Evolutionary conservation across 2,888 invertebrate genomes (phyloP), one percentile per base, ranked within the genome.

Genomic region (Drosophila barbarae): DNA sequence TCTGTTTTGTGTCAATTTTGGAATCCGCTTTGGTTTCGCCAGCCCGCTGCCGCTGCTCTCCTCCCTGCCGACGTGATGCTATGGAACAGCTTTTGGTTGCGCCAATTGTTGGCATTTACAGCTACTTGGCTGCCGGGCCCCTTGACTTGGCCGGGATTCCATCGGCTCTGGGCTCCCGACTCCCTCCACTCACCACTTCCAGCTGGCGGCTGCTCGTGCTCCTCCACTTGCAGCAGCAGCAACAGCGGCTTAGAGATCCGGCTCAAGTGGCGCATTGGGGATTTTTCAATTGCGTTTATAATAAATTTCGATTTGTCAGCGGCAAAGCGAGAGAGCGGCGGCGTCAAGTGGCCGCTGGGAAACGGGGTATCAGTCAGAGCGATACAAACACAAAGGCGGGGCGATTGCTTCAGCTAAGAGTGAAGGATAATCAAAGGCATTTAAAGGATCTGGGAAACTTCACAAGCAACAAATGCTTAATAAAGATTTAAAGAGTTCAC

Each of bases 301-400:
- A 82, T 72, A 82, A 76, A 82, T 82, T 81, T 81, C 83, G 84
- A 81, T 81, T 84, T 81, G 83, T 81, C 83, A 84, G 79, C 84
- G 70, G 52, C 69, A 73, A 70, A 73, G 68, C 57, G 51, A 64
- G 71, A 66, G 61, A 70, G 59, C 69, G 54, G 38, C 67, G 46
- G 38, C 67, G 46, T 67, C 68, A 59, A 76, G 77, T 74, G 60
- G 49, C 26, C 60, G 54, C 57, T 71, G 71, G 63, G 68, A 56
- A 42, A 46, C 55, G 46, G 44, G 42, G 39, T 57, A 63, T 41
- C 60, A 50, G 49, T 64, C 47, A 42, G 41, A 50, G 41, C 38
- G 38, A 64, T 63, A 26, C 18, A 30, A 36, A 9, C n/a, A 13
- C 41, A 30, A 58, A 56, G 12, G 21, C 50, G 36, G n/a, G n/a